A percentile compares a stretch with the other conserved stretches of the same genome.
These are phyloP conservation scores for Latrodectus hesperus DNA, from an alignment of 2,888 invertebrate genomes.

Conservation along the genomic window DNA sequence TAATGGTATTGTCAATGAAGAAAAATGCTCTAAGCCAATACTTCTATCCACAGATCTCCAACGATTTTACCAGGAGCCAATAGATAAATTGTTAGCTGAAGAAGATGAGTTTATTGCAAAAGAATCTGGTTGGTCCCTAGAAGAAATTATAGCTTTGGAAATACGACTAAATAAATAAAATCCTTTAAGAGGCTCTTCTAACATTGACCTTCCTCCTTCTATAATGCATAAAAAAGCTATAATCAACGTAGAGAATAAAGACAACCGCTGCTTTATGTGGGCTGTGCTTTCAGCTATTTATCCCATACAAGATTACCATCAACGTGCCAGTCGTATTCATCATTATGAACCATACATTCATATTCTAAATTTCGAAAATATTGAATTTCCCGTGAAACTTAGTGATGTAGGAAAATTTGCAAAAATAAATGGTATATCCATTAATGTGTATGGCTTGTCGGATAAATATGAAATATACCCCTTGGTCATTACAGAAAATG, in stretches of 20 bases:
- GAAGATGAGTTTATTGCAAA: no score
- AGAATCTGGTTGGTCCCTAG: slow-evolving; percentile 1
- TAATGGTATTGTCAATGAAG: no score
- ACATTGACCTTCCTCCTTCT: not conserved
- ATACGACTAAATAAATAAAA: not conserved
- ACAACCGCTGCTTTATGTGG: slow-evolving; percentile 4
- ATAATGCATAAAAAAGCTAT: not conserved
- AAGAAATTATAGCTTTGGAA: not conserved
- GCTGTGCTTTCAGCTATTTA: not conserved
- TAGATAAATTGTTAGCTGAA: no score
- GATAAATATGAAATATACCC: slow-evolving; percentile 18
- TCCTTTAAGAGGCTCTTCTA: not conserved
- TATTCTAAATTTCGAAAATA: not conserved
- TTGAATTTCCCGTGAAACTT: slow-evolving; percentile 19
- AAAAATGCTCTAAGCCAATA: no score
- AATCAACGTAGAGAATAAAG: not conserved
- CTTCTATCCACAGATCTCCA: no score
- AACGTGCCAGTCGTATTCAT: not conserved
- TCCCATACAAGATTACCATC: not conserved
- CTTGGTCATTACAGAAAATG: not conserved
- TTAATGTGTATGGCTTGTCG: slow-evolving; percentile 20
- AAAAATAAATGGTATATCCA: slow-evolving; percentile 2
- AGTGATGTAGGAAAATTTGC: slow-evolving; percentile 6
- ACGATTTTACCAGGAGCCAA: no score
- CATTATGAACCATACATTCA: not conserved